These are phyloP conservation scores for Blera fallax DNA, from an alignment of 2,888 invertebrate species.

Conservation along the genomic window DNA sequence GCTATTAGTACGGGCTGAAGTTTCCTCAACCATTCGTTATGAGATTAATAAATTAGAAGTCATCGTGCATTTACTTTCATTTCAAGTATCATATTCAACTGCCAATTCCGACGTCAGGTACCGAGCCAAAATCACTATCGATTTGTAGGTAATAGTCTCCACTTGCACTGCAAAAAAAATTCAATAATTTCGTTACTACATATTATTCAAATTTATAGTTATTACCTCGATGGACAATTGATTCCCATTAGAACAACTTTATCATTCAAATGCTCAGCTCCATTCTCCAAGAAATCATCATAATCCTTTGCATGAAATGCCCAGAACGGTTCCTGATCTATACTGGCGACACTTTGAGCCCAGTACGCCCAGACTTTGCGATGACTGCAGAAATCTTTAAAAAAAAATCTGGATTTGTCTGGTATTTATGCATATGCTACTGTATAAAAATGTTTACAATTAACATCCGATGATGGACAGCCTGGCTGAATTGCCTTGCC, in stretches of 20 bases:
- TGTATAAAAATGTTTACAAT: neutral
- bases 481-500: conserved; percentile 85
- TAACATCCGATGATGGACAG: conserved; percentile 80
- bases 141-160: conserved; percentile 34
- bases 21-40: too few species aligned
- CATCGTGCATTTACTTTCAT: neutral
- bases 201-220: too few species aligned
- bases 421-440: too few species aligned
- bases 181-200: too few species aligned
- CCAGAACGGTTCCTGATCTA: conserved; percentile 81
- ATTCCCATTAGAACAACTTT: conserved; percentile 78
- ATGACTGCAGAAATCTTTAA: conserved; percentile 84
- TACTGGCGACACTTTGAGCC: conserved; percentile 83
- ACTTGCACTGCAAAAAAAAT: conserved; percentile 21
- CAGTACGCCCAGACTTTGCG: conserved; percentile 85
- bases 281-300: conserved; percentile 82
- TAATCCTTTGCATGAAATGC: conserved; percentile 84
- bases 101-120: neutral
- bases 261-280: conserved; percentile 57
- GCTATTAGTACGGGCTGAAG: too few species aligned
- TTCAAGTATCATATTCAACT: neutral
- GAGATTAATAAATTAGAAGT: too few species aligned
- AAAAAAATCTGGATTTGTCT: too few species aligned
- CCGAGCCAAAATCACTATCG: conserved; percentile 10
- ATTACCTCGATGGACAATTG: conserved; percentile 77